These are phyloP conservation scores for Crossocerus cetratus DNA, from an alignment of 2,888 invertebrate species.

Conservation along the genomic window DNA sequence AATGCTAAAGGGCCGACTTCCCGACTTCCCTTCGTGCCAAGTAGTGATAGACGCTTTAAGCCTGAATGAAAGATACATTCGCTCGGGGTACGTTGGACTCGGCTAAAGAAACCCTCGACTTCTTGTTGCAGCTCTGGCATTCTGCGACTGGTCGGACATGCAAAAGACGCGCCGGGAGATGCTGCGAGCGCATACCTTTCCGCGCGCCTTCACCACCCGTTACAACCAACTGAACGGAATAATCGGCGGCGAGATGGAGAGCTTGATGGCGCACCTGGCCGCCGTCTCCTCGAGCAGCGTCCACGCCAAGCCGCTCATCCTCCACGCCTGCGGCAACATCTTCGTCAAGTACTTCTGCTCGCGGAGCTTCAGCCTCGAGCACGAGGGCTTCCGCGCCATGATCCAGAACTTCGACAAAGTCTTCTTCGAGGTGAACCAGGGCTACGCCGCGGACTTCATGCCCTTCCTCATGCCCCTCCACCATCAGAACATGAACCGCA, in stretches of 20 bases:
- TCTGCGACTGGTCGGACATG: conserved; percentile 83
- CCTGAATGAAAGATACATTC: neutral
- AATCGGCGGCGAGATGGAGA: conserved; percentile 75
- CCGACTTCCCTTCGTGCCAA: no score
- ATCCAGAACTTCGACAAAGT: conserved; percentile 81
- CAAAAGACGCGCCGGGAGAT: conserved; percentile 82
- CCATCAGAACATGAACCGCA: conserved; percentile 77
- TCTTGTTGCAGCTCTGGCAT: conserved; percentile 80
- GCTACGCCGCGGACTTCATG: conserved; percentile 83
- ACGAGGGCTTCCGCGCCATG: conserved; percentile 78
- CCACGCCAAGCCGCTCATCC: conserved; percentile 77
- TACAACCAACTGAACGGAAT: conserved; percentile 79
- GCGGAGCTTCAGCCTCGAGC: conserved; percentile 76
- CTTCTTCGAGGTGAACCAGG: conserved; percentile 84
- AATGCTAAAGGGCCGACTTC: no score
- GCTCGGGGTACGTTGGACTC: neutral
- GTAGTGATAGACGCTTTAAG: no score
- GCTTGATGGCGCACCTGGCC: conserved; percentile 68
- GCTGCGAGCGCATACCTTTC: conserved; percentile 80
- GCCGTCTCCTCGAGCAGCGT: conserved; percentile 49
- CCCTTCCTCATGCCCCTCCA: conserved; percentile 81
- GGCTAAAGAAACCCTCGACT: neutral
- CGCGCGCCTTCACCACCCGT: conserved; percentile 79
- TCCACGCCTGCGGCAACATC: conserved; percentile 80
- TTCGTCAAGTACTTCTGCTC: conserved; percentile 82